Evolutionary conservation across 2,888 invertebrate genomes (phyloP), one percentile per base, ranked within the genome.

Genomic region (Griposia aprilina): DNA sequence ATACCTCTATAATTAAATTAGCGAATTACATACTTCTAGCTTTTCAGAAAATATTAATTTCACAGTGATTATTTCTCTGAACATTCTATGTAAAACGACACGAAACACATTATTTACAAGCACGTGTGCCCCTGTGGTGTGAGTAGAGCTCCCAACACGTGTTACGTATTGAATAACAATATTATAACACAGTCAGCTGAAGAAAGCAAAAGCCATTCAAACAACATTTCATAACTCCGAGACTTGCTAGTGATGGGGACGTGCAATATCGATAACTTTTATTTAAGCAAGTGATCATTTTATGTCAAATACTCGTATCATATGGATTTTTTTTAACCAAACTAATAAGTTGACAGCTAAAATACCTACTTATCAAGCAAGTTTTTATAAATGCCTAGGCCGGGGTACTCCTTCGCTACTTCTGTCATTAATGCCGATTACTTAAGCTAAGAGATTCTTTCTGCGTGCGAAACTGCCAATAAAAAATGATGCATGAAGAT

Each of bases 161-260:
- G 80, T 68, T 59, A 50, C 20, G 60, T 67, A 80, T 84, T 83
- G 70, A 76, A 80, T 76, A 84, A 80, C 68, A 74, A 76, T 80
- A 82, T 80, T 81, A 84, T 78, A 74, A 76, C 80, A 83, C 26
- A 76, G 57, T 50, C 57, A 67, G 83, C 75, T 74, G 79, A 90
- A 84, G 91, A 92, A 91, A 92, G 91, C 88, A 90, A 91, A 89
- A 90, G 90, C 87, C 80, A 88, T 87, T 87, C 86, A 85, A 87
- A 87, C 80, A 57, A 72, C 80, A 86, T 91, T 90, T 91, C 93
- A 90, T 92, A 92, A 92, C 86, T 60, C 2, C 41, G 41, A 75
- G 73, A 55, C 15, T 48, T 50, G n/a, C 50, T 84, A 84, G 87
- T 67, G 84, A 72, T 76, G 80, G 26, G 67, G 63, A 60, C 6